Conservation (phyloP, 53 echinoderm and acorn worm genomes). For the Hippasteria phrygiana region DNA sequence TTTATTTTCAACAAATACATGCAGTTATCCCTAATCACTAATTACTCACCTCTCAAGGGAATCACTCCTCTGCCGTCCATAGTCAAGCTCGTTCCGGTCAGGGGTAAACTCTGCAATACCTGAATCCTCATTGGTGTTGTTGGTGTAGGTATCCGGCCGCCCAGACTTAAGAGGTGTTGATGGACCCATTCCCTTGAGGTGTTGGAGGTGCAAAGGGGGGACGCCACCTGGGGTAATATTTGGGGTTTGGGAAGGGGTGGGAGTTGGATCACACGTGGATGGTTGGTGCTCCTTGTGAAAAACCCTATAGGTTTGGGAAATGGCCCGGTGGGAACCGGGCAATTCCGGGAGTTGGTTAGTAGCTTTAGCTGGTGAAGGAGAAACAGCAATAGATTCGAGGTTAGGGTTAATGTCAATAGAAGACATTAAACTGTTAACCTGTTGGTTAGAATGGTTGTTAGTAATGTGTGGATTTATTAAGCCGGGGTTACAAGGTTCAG, state of each 20-base stretch:
- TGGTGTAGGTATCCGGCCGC: conserved; percentile 82
- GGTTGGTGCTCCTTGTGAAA: conserved; percentile 42
- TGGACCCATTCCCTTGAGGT: conserved; percentile 25
- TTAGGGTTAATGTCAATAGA: conserved; percentile 44
- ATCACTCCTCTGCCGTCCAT: conserved; percentile 54
- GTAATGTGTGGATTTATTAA: neutral
- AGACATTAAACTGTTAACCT: neutral
- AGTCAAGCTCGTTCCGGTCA: conserved; percentile 72
- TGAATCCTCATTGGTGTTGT: conserved; percentile 91
- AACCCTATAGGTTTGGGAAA: conserved; percentile 18
- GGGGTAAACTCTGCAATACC: conserved; percentile 83
- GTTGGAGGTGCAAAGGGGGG: conserved; percentile 58
- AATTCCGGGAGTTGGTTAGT: conserved; percentile 3
- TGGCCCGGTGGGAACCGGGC: conserved; percentile 31
- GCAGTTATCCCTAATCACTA: neutral
- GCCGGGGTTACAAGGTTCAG: neutral
- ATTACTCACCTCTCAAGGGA: conserved; percentile 57
- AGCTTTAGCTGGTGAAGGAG: conserved; percentile 12
- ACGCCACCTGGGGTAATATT: conserved; percentile 59
- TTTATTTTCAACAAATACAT: neutral
- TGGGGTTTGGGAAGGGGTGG: conserved; percentile 59
- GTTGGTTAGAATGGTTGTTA: conserved; percentile 19
- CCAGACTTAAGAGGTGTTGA: conserved; percentile 61
- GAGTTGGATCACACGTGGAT: conserved; percentile 54
- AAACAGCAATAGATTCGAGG: neutral